Conservation (phyloP, 2,888 invertebrate species). For the Oscheius myriophilus region DNA sequence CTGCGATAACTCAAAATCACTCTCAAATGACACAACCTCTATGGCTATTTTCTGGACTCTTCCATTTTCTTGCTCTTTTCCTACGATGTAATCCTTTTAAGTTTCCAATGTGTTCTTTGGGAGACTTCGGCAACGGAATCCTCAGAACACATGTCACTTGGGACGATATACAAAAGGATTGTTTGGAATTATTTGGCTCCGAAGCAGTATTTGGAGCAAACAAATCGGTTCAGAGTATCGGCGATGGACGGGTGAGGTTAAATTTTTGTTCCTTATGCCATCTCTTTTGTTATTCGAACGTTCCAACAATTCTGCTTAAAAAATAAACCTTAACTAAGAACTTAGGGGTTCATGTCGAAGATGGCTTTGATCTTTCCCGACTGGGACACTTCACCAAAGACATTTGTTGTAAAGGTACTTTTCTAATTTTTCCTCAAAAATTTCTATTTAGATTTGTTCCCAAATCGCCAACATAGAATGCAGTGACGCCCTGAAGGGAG, state of each 20-base stretch:
- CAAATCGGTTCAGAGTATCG: conserved; percentile 6
- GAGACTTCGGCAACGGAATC: background rate
- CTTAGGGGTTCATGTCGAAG: conserved; percentile 26
- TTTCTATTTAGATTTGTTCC: background rate
- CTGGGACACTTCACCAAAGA: conserved; percentile 11
- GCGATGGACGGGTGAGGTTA: conserved; percentile 12
- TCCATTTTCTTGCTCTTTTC: too few relatives aligned
- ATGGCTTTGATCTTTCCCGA: conserved; percentile 21
- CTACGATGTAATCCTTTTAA: too few relatives aligned
- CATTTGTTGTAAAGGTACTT: conserved; percentile 5
- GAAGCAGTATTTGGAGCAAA: conserved; percentile 13
- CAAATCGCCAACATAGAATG: background rate
- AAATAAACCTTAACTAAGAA: background rate
- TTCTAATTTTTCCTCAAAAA: too few relatives aligned
- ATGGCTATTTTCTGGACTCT: too few relatives aligned
- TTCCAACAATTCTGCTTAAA: background rate
- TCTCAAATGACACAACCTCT: too few relatives aligned
- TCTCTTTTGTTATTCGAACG: too few relatives aligned
- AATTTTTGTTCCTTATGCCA: too few relatives aligned
- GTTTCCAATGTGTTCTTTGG: too few relatives aligned
- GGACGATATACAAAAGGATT: conserved; percentile 13
- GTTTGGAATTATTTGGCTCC: background rate
- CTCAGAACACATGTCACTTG: conserved; percentile 7
- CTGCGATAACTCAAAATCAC: too few relatives aligned
- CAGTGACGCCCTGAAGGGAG: background rate